Conservation (phyloP, 2,888 invertebrate genomes). For the Hirtodrosophila confusa region DNA sequence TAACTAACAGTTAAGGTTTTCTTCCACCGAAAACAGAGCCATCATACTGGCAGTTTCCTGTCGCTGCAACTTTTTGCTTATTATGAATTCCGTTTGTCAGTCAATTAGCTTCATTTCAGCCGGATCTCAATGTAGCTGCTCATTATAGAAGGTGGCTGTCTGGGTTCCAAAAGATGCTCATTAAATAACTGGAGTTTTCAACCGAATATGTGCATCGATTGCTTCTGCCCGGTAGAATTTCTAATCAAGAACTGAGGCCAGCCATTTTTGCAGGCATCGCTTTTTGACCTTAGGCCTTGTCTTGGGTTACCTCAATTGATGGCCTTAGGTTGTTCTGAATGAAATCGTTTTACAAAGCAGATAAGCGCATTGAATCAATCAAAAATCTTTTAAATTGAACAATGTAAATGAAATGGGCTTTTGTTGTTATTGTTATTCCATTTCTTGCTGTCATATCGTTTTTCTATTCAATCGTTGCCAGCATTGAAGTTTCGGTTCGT, state of each 20-base stretch:
- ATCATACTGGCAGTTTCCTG: not conserved
- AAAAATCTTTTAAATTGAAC: slow-evolving; percentile 66
- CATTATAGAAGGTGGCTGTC: not conserved
- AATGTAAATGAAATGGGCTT: slow-evolving; percentile 65
- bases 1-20: not conserved
- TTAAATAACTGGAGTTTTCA: no score
- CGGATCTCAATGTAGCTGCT: not conserved
- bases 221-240: not conserved
- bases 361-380: slow-evolving; percentile 70
- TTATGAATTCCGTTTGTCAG: slow-evolving; percentile 1
- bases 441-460: not conserved
- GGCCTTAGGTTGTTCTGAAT: slow-evolving; percentile 34
- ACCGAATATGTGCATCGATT: no score
- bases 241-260: slow-evolving; percentile 28
- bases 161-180: no score
- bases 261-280: slow-evolving; percentile 25
- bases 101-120: slow-evolving; percentile 13
- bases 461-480: slow-evolving; percentile 12
- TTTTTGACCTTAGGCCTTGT: slow-evolving; percentile 43
- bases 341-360: slow-evolving; percentile 57
- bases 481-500: slow-evolving; percentile 37
- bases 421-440: slow-evolving; percentile 4
- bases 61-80: not conserved
- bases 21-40: not conserved
- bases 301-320: slow-evolving; percentile 54